Conservation (phyloP, 37 sponge, comb jelly and placozoan genomes). For the Lycopodina hypogea region DNA sequence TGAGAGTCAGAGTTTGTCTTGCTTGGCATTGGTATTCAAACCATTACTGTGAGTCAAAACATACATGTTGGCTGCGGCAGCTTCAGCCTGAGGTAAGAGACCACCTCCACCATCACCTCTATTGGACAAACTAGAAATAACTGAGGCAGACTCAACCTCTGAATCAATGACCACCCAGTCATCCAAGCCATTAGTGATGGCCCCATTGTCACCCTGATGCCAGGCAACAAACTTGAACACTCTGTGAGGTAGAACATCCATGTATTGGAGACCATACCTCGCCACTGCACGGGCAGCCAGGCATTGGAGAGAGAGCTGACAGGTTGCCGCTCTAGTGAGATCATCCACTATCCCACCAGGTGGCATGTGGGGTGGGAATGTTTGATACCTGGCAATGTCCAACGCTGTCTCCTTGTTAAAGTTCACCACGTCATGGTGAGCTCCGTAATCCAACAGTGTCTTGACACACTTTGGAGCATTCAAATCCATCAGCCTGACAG, state of each 20-base stretch:
- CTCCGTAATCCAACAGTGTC: conserved; percentile 57
- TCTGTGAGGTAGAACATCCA: conserved; percentile 22
- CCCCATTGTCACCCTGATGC: conserved; percentile 31
- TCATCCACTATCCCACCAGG: conserved; percentile 9
- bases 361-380: not conserved
- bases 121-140: not conserved
- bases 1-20: not conserved
- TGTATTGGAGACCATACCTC: conserved; percentile 25
- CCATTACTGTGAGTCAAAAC: not conserved
- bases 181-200: not conserved
- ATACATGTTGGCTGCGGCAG: not conserved
- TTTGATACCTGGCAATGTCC: conserved; percentile 17
- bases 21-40: conserved; percentile 7
- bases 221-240: conserved; percentile 53
- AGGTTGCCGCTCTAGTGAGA: not conserved
- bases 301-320: conserved; percentile 47
- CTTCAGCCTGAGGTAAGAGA: too few species aligned
- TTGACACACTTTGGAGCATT: conserved; percentile 37
- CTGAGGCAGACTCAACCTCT: not conserved
- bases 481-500: conserved; percentile 51
- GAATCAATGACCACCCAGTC: not conserved
- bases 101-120: too few species aligned
- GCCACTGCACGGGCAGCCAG: conserved; percentile 41
- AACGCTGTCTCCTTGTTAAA: conserved; percentile 59
- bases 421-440: conserved; percentile 63